Conservation (phyloP, 2,797 vertebrate genomes). For the Sebastes hopkinsi region DNA sequence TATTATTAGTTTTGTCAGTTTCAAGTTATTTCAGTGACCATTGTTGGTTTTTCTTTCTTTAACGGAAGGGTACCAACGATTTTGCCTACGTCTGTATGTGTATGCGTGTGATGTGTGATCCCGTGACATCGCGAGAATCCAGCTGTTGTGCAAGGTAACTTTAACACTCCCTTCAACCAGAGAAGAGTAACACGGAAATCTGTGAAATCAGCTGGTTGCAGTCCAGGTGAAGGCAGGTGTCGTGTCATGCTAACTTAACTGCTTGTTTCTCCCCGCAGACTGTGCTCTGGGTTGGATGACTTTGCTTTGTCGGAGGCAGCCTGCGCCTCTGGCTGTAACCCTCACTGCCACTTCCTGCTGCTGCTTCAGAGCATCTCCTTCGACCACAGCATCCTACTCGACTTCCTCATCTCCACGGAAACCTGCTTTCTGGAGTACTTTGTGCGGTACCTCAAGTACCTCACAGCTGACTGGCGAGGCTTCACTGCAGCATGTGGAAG, state of each 20-base stretch:
- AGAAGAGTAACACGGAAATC: background rate
- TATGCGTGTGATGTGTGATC: too few relatives aligned
- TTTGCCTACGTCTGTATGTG: too few relatives aligned
- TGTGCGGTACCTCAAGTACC: conserved; percentile 90
- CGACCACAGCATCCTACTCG: conserved; percentile 90
- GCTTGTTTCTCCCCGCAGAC: conserved; percentile 32
- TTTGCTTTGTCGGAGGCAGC: conserved; percentile 4
- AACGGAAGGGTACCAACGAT: too few relatives aligned
- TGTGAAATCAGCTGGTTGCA: background rate
- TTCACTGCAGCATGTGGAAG: conserved; percentile 77
- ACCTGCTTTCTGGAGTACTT: conserved; percentile 96
- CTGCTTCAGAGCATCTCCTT: conserved; percentile 88
- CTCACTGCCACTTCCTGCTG: conserved; percentile 92
- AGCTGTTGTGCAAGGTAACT: too few relatives aligned
- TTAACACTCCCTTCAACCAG: background rate
- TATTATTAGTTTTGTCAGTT: too few relatives aligned
- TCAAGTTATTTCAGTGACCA: too few relatives aligned
- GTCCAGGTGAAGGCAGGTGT: background rate
- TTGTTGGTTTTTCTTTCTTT: too few relatives aligned
- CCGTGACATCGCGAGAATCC: too few relatives aligned
- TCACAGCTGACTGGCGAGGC: conserved; percentile 79
- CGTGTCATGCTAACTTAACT: background rate
- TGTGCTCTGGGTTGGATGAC: background rate
- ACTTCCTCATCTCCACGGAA: conserved; percentile 95
- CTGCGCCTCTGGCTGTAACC: conserved; percentile 85